Percentiles rank a stretch among this genome's conserved stretches.
These are phyloP conservation scores for Stichopus horrens DNA, from an alignment of 53 echinoderm and acorn worm genomes.

Conservation along the genomic window DNA sequence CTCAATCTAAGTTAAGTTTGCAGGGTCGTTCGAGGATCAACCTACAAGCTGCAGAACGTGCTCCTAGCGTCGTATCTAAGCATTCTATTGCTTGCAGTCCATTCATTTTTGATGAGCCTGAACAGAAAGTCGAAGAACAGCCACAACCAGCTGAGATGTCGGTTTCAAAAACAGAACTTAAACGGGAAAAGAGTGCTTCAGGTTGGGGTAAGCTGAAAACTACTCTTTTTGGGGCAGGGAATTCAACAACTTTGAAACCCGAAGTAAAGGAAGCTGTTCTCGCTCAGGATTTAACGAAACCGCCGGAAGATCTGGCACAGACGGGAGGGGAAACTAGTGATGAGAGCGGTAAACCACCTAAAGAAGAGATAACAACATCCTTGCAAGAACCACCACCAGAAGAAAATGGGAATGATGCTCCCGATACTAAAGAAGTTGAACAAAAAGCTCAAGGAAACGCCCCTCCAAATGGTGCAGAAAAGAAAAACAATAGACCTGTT, in stretches of 20 bases:
- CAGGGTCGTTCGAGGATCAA: background rate
- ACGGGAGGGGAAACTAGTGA: background rate
- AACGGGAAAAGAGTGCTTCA: background rate
- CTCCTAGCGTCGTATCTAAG: background rate
- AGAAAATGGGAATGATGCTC: background rate
- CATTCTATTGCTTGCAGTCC: slow-evolving; percentile 41
- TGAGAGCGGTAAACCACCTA: background rate
- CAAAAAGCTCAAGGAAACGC: background rate
- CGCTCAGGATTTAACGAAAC: background rate
- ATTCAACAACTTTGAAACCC: background rate
- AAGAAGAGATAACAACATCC: background rate
- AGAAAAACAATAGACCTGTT: slow-evolving; percentile 55
- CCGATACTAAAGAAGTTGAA: background rate
- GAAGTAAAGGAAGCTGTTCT: slow-evolving; percentile 11
- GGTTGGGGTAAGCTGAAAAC: slow-evolving; percentile 26
- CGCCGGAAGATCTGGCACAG: background rate
- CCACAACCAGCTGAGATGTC: background rate
- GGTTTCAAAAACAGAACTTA: background rate
- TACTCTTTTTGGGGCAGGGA: slow-evolving; percentile 13
- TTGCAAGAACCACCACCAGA: background rate
- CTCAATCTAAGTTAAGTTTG: slow-evolving; percentile 18
- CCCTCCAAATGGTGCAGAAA: background rate
- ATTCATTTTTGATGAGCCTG: slow-evolving; percentile 11
- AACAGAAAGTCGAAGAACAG: background rate
- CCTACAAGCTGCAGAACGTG: slow-evolving; percentile 19